Evolutionary conservation across 2,797 vertebrate genomes (phyloP).

Genomic region (Sorex maritimensis): DNA sequence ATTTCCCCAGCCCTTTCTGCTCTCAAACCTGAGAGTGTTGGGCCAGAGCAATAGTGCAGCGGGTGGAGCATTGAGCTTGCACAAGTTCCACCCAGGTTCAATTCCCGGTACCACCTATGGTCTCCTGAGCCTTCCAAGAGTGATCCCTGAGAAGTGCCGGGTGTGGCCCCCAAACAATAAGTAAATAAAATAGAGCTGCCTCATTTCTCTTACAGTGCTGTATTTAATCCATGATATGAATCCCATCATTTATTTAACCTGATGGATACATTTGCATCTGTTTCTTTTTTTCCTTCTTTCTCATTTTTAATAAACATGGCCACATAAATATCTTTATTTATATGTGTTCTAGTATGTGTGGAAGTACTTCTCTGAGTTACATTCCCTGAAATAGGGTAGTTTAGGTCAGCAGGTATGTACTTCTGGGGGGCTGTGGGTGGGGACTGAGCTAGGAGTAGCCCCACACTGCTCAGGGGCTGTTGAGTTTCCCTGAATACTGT

Average conservation of each 20-base stretch:
- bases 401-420: constrained; percentile 19
- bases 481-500: constrained; percentile 14
- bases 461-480: too few relatives aligned
- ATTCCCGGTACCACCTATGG: too few relatives aligned
- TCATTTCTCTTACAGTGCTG: constrained; percentile 30
- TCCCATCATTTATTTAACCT: constrained; percentile 33
- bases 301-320: constrained; percentile 20
- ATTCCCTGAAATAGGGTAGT: constrained; percentile 41
- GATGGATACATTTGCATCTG: constrained; percentile 28
- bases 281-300: neutral
- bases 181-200: neutral
- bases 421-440: neutral
- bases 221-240: neutral
- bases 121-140: too few relatives aligned
- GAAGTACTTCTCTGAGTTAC: constrained; percentile 33
- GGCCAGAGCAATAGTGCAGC: constrained; percentile 8
- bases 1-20: too few relatives aligned
- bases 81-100: too few relatives aligned
- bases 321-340: neutral
- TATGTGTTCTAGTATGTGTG: neutral
- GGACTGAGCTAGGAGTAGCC: too few relatives aligned
- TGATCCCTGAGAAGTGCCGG: too few relatives aligned
- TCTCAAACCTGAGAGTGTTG: constrained; percentile 11
- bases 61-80: too few relatives aligned
- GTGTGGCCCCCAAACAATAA: too few relatives aligned